Evolutionary conservation across 2,113 vertebrate species (phyloP).

Genomic region (Ctenomys sociabilis): DNA sequence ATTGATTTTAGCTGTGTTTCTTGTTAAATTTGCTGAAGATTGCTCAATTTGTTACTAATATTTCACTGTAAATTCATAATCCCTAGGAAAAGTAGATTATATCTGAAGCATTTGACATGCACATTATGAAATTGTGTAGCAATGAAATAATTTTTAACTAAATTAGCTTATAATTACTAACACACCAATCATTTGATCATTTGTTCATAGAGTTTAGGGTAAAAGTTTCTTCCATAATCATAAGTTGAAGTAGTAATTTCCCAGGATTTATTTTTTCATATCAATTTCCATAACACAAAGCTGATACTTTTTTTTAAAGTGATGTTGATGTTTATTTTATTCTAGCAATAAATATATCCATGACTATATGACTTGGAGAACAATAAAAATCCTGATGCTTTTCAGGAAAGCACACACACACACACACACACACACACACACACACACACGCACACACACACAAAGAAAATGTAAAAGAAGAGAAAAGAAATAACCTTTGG

Average conservation of each 20-base stretch:
- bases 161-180: slow-evolving; percentile 17
- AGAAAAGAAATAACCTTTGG: background rate
- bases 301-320: too few relatives aligned
- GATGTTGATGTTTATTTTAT: background rate
- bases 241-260: background rate
- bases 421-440: too few relatives aligned
- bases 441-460: too few relatives aligned
- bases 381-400: too few relatives aligned
- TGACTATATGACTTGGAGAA: background rate
- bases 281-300: background rate
- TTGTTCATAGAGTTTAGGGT: background rate
- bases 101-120: background rate
- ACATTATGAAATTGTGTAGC: background rate
- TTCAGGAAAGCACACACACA: background rate
- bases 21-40: background rate
- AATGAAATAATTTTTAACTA: slow-evolving; percentile 3
- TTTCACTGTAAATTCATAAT: slow-evolving; percentile 1
- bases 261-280: background rate
- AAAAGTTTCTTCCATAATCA: background rate
- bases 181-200: background rate
- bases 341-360: background rate
- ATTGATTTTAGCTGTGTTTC: background rate
- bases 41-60: background rate
- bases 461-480: background rate
- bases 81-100: background rate